Base-by-base conservation (phyloP, 2,888 invertebrate species). In the Rotaria socialis region DNA sequence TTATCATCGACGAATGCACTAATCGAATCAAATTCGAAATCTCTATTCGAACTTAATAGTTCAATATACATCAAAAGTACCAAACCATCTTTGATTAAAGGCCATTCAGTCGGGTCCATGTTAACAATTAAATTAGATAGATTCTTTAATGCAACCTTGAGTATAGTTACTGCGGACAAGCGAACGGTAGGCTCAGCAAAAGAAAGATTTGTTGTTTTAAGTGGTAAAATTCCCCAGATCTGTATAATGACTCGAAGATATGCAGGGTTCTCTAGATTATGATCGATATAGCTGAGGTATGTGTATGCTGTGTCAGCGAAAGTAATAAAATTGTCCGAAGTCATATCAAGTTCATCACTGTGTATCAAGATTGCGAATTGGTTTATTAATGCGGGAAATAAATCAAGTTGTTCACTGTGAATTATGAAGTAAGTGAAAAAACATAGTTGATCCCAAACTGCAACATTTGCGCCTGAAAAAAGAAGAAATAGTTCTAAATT, bases 1-100 rank as follows among this genome's bases (percentile, higher is more conserved):
- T 7, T n/a, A 27, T 8, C 7, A 7, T 24, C n/a, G n/a, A 60
- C 11, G 3, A 60, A 60, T 60, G 14, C 4, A 60, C 60, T n/a
- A n/a, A 60, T 60, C 60, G 27, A n/a, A 60, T 60, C 60, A n/a
- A n/a, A n/a, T 27, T 60, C 60, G n/a, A n/a, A 60, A 60, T 60
- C 14, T 10, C n/a, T 60, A 27, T 60, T 60, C 24, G 7, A 6
- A 14, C 24, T 60, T 60, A 60, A 60, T 24, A 60, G 24, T 14
- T 60, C 60, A n/a, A 60, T 60, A n/a, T 0, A 60, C 6, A 60
- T 60, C 60, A 60, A 60, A 60, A 60, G 24, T n/a, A 24, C 22
- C 4, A 60, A n/a, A 7, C 60, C 60, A 60, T 60, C 60, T 60
- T 60, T 60, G 1, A 60, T n/a, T 10, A 60, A n/a, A 60, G 10